Evolutionary conservation across 2,797 vertebrate genomes (phyloP).

Genomic region (Bradypodion ventrale): DNA sequence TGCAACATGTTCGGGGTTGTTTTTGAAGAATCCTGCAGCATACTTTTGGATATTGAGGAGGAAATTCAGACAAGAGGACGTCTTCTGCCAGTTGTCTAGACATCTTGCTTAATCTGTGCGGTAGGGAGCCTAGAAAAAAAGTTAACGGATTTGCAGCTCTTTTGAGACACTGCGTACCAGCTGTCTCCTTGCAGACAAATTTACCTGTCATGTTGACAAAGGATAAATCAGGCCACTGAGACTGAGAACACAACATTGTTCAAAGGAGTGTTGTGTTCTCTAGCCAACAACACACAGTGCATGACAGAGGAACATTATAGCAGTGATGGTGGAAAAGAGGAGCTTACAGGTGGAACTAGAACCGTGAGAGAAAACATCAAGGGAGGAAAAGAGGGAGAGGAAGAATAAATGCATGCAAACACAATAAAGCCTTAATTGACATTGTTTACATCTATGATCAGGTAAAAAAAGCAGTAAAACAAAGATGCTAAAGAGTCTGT

Average conservation of each 20-base stretch:
- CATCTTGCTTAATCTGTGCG: conserved; percentile 18
- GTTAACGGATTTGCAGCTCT: conserved; percentile 25
- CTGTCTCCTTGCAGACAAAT: neutral
- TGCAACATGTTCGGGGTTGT: neutral
- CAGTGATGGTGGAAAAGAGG: neutral
- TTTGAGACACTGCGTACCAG: neutral
- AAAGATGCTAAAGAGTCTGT: too few relatives aligned
- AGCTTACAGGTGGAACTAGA: neutral
- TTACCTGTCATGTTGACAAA: neutral
- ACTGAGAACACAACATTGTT: neutral
- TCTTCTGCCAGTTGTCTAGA: conserved; percentile 37
- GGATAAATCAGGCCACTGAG: neutral
- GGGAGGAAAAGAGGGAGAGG: neutral
- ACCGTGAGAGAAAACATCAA: neutral
- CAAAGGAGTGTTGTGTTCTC: neutral
- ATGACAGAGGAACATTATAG: neutral
- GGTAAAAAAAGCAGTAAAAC: too few relatives aligned
- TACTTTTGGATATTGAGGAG: conserved; percentile 10
- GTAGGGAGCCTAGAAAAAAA: neutral
- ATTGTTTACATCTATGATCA: too few relatives aligned
- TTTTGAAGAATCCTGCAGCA: neutral
- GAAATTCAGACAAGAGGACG: conserved; percentile 16
- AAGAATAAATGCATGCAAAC: neutral
- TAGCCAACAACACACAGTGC: neutral
- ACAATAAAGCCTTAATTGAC: too few relatives aligned